Conservation (phyloP, 1,140 invertebrate genomes). For the Platorchestia sp. region DNA sequence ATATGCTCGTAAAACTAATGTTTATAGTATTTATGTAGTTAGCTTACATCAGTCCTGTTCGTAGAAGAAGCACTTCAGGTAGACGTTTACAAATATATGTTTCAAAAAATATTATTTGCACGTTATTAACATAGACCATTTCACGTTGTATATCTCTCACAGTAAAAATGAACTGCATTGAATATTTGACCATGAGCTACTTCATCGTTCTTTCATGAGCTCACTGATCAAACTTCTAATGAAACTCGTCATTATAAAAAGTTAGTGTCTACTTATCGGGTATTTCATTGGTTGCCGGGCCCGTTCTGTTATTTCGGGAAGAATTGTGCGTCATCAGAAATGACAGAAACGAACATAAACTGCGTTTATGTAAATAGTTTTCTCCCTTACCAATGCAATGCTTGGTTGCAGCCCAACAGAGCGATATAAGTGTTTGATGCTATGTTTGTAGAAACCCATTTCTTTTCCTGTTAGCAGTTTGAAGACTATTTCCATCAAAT, state of each 20-base stretch:
- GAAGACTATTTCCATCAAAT: no score
- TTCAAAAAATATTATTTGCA: background rate
- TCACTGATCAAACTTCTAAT: background rate
- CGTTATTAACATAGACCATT: background rate
- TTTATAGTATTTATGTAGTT: background rate
- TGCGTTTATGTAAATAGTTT: no score
- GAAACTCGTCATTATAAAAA: background rate
- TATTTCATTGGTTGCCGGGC: background rate
- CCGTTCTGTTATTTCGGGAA: background rate
- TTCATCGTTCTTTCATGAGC: background rate
- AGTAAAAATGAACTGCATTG: background rate
- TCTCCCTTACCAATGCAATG: no score
- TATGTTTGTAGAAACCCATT: no score
- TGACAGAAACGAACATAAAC: no score
- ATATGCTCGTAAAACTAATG: background rate
- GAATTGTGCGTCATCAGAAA: no score
- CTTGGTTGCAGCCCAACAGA: no score
- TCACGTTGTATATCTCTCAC: background rate
- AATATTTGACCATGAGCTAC: background rate
- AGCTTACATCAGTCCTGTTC: background rate
- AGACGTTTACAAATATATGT: background rate
- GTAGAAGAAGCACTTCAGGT: conserved; percentile 1
- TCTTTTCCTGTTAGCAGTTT: no score
- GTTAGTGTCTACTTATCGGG: background rate
- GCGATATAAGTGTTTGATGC: no score